These are phyloP conservation scores for Cosmia trapezina DNA, from an alignment of 2,888 invertebrate species.

Conservation along the genomic window DNA sequence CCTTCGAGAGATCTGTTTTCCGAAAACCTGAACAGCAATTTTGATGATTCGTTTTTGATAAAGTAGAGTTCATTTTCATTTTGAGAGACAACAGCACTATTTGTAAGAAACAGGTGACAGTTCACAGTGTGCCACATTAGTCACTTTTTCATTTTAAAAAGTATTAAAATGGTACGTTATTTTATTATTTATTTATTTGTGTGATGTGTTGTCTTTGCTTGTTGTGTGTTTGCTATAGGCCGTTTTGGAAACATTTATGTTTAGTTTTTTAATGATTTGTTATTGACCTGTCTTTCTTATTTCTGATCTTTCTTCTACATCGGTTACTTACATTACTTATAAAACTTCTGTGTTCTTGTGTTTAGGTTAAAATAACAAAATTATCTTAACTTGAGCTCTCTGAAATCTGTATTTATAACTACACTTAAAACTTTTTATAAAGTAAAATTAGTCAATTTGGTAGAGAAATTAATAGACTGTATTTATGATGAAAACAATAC, in stretches of 20 bases:
- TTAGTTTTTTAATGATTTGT: slow-evolving; percentile 71
- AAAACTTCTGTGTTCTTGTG: slow-evolving; percentile 62
- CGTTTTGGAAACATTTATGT: slow-evolving; percentile 88
- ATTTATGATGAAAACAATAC: slow-evolving; percentile 38
- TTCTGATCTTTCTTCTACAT: slow-evolving; percentile 81
- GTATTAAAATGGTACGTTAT: slow-evolving; percentile 82
- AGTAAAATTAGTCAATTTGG: slow-evolving; percentile 52
- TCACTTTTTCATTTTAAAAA: slow-evolving; percentile 80
- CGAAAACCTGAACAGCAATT: slow-evolving; percentile 84
- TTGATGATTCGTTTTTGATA: slow-evolving; percentile 77
- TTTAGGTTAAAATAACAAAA: slow-evolving; percentile 61
- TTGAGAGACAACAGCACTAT: slow-evolving; percentile 82
- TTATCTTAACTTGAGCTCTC: slow-evolving; percentile 56
- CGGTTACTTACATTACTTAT: slow-evolving; percentile 67
- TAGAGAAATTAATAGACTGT: slow-evolving; percentile 56
- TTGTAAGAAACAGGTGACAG: slow-evolving; percentile 79
- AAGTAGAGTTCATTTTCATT: slow-evolving; percentile 83
- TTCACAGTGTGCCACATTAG: slow-evolving; percentile 82
- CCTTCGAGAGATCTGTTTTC: slow-evolving; percentile 91
- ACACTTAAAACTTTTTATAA: slow-evolving; percentile 53
- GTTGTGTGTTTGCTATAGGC: slow-evolving; percentile 90
- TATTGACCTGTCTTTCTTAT: slow-evolving; percentile 77
- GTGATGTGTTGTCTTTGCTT: slow-evolving; percentile 88
- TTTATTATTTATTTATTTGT: slow-evolving; percentile 79
- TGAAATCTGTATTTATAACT: slow-evolving; percentile 63